Evolutionary conservation across 1,140 invertebrate genomes (phyloP).

Genomic region (Heterodera carotae): DNA sequence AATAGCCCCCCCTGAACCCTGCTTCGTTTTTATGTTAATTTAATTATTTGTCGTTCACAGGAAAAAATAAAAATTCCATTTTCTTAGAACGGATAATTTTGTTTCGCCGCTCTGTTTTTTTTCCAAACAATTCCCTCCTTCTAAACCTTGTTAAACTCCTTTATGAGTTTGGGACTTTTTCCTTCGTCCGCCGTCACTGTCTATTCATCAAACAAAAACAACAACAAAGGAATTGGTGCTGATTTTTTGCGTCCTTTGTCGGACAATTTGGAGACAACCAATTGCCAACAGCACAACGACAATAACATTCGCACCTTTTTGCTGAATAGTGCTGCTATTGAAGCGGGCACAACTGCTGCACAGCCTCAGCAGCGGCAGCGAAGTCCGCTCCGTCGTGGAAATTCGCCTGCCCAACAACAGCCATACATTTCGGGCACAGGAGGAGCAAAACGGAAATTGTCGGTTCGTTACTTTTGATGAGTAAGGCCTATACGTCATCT

Average conservation of each 20-base stretch:
- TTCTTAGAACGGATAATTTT: too few relatives aligned
- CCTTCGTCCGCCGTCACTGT: not conserved
- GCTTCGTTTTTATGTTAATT: too few relatives aligned
- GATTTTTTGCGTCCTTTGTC: not conserved
- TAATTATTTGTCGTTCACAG: too few relatives aligned
- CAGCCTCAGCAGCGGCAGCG: not conserved
- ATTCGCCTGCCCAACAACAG: not conserved
- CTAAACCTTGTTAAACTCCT: not conserved
- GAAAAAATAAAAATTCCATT: too few relatives aligned
- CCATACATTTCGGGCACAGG: not conserved
- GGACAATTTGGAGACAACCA: not conserved
- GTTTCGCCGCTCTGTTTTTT: too few relatives aligned
- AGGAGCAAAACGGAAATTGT: not conserved
- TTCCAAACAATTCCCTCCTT: too few relatives aligned
- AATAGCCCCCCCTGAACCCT: too few relatives aligned
- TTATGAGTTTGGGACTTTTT: not conserved
- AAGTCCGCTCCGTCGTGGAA: not conserved
- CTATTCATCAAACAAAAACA: not conserved
- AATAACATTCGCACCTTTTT: too few relatives aligned
- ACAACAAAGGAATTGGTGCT: not conserved
- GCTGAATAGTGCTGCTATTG: too few relatives aligned
- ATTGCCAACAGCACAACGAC: too few relatives aligned
- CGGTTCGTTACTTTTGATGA: not conserved
- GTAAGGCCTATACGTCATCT: not conserved
- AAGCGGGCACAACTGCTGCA: not conserved